A percentile compares a stretch with the other conserved stretches of the same genome.
phyloP scores from a whole-genome alignment of 2,888 invertebrate genomes.

The Calephelis perditalis region DNA sequence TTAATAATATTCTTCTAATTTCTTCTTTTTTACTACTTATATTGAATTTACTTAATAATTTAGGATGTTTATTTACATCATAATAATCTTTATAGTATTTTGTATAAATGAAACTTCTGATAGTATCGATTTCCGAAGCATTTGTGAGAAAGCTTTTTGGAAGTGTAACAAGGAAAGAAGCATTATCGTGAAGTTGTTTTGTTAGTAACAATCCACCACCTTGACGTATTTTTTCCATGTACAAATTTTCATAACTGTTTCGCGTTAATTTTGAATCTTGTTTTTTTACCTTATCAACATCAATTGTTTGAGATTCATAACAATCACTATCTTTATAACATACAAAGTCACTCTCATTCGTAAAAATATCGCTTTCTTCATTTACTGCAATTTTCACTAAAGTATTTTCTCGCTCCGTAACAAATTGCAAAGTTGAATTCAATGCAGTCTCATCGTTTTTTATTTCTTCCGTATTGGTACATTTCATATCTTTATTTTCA shows the following conservation, averaged over 20 bases:
- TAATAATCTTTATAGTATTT: background rate
- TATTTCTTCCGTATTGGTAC: no score
- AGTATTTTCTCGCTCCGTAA: no score
- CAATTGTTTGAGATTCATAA: background rate
- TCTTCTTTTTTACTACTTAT: background rate
- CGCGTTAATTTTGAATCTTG: background rate
- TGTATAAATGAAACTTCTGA: background rate
- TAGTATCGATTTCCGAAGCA: background rate
- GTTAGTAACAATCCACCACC: background rate
- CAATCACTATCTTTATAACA: background rate
- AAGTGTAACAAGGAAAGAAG: constrained; percentile 6
- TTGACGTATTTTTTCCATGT: background rate
- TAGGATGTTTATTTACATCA: no score
- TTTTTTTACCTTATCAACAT: background rate
- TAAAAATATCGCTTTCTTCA: no score
- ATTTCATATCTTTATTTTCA: no score
- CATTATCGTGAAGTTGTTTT: constrained; percentile 5
- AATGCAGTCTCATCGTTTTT: no score
- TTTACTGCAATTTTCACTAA: no score
- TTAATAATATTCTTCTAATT: background rate
- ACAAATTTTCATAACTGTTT: background rate
- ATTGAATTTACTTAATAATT: no score
- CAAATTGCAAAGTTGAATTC: no score
- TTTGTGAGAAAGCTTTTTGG: background rate
- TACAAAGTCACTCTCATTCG: no score